Base-by-base conservation (phyloP, 2,888 invertebrate species). In the Autographa gamma region DNA sequence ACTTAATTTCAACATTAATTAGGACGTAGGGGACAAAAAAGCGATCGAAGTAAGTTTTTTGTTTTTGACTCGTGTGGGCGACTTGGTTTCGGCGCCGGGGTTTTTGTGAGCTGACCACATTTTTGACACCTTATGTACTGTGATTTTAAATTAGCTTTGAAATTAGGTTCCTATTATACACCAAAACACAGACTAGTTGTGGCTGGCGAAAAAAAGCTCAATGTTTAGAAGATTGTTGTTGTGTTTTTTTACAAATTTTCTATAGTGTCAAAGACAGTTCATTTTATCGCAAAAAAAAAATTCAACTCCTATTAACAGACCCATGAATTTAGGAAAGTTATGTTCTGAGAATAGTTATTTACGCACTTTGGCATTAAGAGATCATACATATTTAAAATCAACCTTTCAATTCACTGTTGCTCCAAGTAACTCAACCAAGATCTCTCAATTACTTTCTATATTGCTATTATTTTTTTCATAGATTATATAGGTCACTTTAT, bases 91-190 rank as follows among this genome's bases (percentile, higher is more conserved):
- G 25, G 25, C 25, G 25, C 25, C 25, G 25, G 25, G 64, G 34
- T 68, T 73, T 85, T 83, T 81, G 79, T 76, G 63, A 65, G 68
- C 63, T 69, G 71, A 66, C 58, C 63, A 77, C 73, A 82, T 85
- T 85, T 82, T 86, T 81, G 83, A 81, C 79, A 75, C 70, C 63
- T 74, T 74, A 74, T 71, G 14, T 48, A 8, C 48, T 48, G n/a
- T 6, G 38, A 9, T 43, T 16, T 43, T 43, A n/a, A 48, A 13
- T n/a, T 48, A 48, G 7, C 14, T 43, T 43, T 16, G n/a, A n/a
- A 48, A 48, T n/a, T 48, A 48, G 48, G n/a, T 48, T 16, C 6
- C 41, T 41, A 43, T 5, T n/a, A 38, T 11, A 8, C 6, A n/a
- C n/a, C n/a, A n/a, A n/a, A 48, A 48, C 48, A 48, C 2, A 48